These are phyloP conservation scores for Rhyacichthys aspro DNA, from an alignment of 2,797 vertebrate genomes.

Conservation along the genomic window DNA sequence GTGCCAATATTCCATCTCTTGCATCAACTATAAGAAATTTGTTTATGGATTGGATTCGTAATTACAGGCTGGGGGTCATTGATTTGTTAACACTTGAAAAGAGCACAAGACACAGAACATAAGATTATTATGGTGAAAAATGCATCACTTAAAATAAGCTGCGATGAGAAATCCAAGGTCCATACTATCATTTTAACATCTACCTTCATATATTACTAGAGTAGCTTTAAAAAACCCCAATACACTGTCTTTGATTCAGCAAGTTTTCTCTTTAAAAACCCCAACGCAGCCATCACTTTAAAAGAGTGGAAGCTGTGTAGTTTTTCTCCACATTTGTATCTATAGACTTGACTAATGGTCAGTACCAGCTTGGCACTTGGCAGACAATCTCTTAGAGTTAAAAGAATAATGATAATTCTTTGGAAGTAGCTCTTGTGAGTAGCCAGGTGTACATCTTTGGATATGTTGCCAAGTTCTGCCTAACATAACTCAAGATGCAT, in stretches of 20 bases:
- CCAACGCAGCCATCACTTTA: not conserved
- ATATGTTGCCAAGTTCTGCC: too few relatives aligned
- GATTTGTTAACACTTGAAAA: conserved; percentile 53
- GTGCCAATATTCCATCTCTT: conserved; percentile 61
- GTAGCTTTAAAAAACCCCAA: too few relatives aligned
- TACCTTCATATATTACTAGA: too few relatives aligned
- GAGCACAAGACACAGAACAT: conserved; percentile 7
- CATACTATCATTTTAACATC: too few relatives aligned
- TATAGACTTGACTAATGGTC: conserved; percentile 3
- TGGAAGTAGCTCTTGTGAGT: not conserved
- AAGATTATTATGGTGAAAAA: conserved; percentile 33
- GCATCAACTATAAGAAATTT: conserved; percentile 61
- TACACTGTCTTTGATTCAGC: too few relatives aligned
- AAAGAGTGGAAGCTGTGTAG: not conserved
- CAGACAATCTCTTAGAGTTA: not conserved
- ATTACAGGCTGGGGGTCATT: conserved; percentile 65
- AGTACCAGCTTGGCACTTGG: not conserved
- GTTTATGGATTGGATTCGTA: conserved; percentile 55
- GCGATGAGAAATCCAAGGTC: not conserved
- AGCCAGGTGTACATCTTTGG: not conserved
- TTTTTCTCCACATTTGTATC: not conserved
- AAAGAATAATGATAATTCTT: not conserved
- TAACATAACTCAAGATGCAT: too few relatives aligned
- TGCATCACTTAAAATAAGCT: conserved; percentile 10
- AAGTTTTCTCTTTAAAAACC: too few relatives aligned